Evolutionary conservation across 2,113 vertebrate genomes (phyloP).

Genomic region (Phylloscopus whistleri): DNA sequence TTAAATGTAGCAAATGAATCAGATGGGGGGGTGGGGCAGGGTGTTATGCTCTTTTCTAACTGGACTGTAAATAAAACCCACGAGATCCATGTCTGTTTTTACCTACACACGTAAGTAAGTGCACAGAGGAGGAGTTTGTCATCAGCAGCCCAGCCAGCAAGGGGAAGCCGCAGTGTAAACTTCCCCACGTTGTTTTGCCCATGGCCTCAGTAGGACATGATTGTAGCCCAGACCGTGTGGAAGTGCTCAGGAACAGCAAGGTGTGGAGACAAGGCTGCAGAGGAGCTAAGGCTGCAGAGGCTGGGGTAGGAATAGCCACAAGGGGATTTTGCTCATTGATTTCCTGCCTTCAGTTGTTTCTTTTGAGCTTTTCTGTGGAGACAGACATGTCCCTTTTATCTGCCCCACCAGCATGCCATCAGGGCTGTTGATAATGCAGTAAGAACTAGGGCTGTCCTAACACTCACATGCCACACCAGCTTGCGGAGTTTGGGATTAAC

Average conservation of each 20-base stretch:
- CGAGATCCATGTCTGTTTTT: not conserved
- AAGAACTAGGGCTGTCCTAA: not conserved
- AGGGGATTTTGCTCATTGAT: not conserved
- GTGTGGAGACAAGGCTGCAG: not conserved
- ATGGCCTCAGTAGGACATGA: not conserved
- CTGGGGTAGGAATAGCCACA: not conserved
- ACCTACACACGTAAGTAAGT: not conserved
- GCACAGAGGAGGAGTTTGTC: not conserved
- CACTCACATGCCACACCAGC: not conserved
- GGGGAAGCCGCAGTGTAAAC: conserved; percentile 24
- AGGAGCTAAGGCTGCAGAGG: not conserved
- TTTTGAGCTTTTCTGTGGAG: not conserved
- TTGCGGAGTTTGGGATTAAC: not conserved
- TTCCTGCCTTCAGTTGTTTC: not conserved
- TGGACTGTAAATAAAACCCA: conserved; percentile 28
- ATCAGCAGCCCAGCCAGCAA: not conserved
- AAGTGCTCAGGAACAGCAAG: not conserved
- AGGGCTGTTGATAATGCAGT: not conserved
- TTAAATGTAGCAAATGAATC: not conserved
- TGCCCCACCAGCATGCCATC: not conserved
- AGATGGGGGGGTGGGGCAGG: not conserved
- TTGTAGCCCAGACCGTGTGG: not conserved
- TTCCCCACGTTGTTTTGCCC: not conserved
- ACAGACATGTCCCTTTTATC: not conserved
- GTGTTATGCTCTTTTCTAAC: not conserved